phyloP scores from a whole-genome alignment of 2,888 invertebrate genomes.

The Parascotia fuliginaria region DNA sequence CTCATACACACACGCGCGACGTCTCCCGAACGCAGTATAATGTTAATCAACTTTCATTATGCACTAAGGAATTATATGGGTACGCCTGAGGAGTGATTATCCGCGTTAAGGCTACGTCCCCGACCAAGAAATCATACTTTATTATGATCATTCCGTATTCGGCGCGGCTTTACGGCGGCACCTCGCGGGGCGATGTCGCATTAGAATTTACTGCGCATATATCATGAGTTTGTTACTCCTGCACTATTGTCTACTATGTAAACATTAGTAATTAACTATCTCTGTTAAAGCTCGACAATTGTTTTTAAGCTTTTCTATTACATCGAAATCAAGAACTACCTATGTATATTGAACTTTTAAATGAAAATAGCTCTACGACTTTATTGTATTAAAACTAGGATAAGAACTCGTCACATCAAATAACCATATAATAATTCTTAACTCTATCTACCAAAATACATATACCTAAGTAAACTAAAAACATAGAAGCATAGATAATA shows the following conservation, averaged over 20 bases:
- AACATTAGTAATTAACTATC: constrained; percentile 63
- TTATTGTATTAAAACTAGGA: too few relatives aligned
- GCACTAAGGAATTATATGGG: constrained; percentile 86
- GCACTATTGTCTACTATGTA: constrained; percentile 68
- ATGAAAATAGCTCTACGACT: too few relatives aligned
- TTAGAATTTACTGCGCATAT: constrained; percentile 81
- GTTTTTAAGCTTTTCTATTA: neutral
- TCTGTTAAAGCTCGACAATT: neutral
- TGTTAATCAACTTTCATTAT: constrained; percentile 86
- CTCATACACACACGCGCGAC: constrained; percentile 40
- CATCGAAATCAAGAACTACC: too few relatives aligned
- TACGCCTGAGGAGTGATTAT: constrained; percentile 85
- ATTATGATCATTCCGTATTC: constrained; percentile 79
- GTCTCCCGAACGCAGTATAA: constrained; percentile 63
- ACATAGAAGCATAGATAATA: too few relatives aligned
- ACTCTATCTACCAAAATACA: too few relatives aligned
- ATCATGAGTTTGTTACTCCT: constrained; percentile 60
- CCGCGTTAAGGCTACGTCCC: constrained; percentile 79
- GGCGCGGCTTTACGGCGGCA: constrained; percentile 67
- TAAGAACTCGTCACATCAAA: too few relatives aligned
- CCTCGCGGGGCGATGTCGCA: constrained; percentile 73
- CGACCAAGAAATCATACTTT: constrained; percentile 85
- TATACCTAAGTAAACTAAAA: too few relatives aligned
- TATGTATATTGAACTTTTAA: too few relatives aligned
- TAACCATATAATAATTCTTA: too few relatives aligned